Base-by-base conservation (phyloP, 2,113 vertebrate genomes). In the Atlantisia rogersi region DNA sequence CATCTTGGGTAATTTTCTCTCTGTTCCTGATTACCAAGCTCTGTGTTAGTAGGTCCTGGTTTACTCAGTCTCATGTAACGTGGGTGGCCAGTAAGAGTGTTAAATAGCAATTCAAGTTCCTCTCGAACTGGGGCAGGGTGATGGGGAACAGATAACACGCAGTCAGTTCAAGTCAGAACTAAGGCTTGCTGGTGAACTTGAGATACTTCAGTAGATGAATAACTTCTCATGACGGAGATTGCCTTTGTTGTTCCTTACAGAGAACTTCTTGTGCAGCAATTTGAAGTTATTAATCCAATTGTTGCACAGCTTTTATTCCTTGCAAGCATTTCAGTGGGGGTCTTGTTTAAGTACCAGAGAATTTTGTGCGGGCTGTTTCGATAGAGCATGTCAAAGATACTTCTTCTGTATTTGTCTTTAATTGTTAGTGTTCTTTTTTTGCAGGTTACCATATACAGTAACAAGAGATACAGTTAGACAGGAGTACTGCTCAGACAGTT, bases 41-140 rank as follows among this genome's bases (percentile, higher is more conserved):
- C 20, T 81, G 59, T 3, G 0, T 92, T 84, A 53, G 48, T 82
- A n/a, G n/a, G 56, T 76, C 37, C 80, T 64, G 19, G 64, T 90
- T 88, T 65, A 92, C 60, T 75, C 8, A 8, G 80, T 68, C 60
- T 55, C 32, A 2, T 75, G 35, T 92, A 69, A 62, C 82, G 88
- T 92, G 92, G 80, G 88, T 93, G 96, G 91, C 73, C 94, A 88
- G 74, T 48, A 42, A n/a, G 58, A 53, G 62, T 58, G 48, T 78
- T 86, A n/a, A 88, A 93, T 35, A 84, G 53, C 53, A 93, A 20
- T 92, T 92, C 22, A 44, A 65, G 88, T 94, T 96, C 62, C 69
- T 93, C 69, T 88, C 15, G 6, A 58, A 65, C 4, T 0, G 4
- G n/a, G 19, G 7, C 53, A 69, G 37, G 58, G 26, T 79, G 88